phyloP scores from a whole-genome alignment of 2,797 vertebrate genomes.

The Hydrophis major region DNA sequence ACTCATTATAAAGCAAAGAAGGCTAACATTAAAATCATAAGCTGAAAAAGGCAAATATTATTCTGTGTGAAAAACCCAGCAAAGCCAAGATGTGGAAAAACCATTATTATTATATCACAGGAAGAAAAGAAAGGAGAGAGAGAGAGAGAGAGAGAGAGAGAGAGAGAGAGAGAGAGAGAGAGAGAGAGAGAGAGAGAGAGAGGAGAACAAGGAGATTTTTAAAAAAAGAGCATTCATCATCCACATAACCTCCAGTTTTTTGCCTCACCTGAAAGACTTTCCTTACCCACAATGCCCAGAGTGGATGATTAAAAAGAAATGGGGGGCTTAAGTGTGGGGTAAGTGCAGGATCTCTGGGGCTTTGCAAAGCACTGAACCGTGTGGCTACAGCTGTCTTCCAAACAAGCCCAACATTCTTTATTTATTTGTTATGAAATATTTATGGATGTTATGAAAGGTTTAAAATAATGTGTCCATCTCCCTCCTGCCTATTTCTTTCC shows the following conservation, averaged over 20 bases:
- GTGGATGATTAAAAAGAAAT: constrained; percentile 99
- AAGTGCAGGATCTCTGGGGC: constrained; percentile 90
- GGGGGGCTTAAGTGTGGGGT: constrained; percentile 93
- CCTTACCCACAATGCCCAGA: constrained; percentile 94
- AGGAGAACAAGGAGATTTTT: constrained; percentile 34
- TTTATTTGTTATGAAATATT: constrained; percentile 99
- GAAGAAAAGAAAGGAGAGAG: constrained; percentile 27
- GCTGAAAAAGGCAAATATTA: constrained; percentile 21
- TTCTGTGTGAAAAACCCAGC: constrained; percentile 5
- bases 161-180: too few species aligned
- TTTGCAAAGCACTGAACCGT: constrained; percentile 87
- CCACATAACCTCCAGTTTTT: constrained; percentile 74
- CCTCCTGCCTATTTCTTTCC: constrained; percentile 46
- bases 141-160: too few species aligned
- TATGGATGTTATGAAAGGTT: constrained; percentile 99
- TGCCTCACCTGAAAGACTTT: constrained; percentile 91
- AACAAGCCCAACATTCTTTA: constrained; percentile 99
- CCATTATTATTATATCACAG: constrained; percentile 55
- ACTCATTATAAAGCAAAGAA: background rate
- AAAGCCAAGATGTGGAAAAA: constrained; percentile 14
- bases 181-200: background rate
- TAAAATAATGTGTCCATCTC: constrained; percentile 99
- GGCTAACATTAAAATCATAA: background rate
- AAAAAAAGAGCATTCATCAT: constrained; percentile 56
- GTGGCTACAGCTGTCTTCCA: constrained; percentile 99